Evolutionary conservation across 2,113 vertebrate species (phyloP).

Genomic region (Chloebia gouldiae): DNA sequence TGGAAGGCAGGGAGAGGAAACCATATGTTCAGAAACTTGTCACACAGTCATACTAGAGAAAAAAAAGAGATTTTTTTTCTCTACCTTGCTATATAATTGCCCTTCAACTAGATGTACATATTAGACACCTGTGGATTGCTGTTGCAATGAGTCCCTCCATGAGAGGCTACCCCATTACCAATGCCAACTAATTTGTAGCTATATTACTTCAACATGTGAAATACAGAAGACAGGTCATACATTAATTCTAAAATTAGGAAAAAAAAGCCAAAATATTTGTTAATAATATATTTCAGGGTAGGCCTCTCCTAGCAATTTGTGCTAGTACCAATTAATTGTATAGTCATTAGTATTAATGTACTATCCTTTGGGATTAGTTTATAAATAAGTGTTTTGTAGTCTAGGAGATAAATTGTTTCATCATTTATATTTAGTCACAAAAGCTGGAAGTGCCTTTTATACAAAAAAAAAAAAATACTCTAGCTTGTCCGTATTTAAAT

Average conservation of each 20-base stretch:
- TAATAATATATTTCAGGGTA: neutral
- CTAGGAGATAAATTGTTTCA: slow-evolving; percentile 1
- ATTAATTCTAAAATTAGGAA: neutral
- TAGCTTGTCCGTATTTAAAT: neutral
- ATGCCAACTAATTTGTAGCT: neutral
- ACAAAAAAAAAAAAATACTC: neutral
- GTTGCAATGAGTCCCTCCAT: neutral
- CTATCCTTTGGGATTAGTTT: neutral
- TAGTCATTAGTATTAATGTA: neutral
- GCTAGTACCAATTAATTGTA: neutral
- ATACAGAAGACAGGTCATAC: neutral
- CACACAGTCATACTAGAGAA: neutral
- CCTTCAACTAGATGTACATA: neutral
- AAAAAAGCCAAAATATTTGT: neutral
- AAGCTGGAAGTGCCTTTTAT: neutral
- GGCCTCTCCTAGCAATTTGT: neutral
- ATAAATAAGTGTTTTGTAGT: neutral
- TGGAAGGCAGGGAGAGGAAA: neutral
- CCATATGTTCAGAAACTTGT: neutral
- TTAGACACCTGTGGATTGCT: neutral
- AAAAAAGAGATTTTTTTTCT: neutral
- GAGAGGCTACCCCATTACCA: neutral
- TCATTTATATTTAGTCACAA: slow-evolving; percentile 5
- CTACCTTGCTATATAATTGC: neutral
- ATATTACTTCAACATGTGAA: neutral